Conservation (phyloP, 2,888 invertebrate genomes). For the Flexamia atlantica region DNA sequence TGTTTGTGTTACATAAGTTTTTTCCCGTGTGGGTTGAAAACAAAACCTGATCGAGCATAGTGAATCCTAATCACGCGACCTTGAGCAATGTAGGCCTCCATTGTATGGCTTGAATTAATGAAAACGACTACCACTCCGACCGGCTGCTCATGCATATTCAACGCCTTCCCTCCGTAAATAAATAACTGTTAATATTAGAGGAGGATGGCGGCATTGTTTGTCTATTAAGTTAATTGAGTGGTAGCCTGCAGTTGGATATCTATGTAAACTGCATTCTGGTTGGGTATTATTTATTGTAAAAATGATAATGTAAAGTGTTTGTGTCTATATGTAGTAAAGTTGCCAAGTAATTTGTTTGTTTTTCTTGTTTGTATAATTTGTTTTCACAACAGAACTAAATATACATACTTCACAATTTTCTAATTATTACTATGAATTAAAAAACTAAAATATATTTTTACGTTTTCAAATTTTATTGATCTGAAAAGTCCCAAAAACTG, state of each 20-base stretch:
- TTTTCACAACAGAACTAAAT: too few species aligned
- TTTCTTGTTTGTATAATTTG: not conserved
- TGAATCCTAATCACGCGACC: not conserved
- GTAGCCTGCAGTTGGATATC: not conserved
- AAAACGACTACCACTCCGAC: not conserved
- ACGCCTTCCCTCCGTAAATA: not conserved
- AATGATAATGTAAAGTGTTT: too few species aligned
- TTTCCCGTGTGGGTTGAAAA: not conserved
- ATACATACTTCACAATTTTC: too few species aligned
- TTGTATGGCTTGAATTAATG: slow-evolving; percentile 6
- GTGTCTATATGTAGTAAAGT: too few species aligned
- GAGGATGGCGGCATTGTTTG: not conserved
- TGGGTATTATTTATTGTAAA: too few species aligned
- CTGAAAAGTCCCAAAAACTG: too few species aligned
- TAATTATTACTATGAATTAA: too few species aligned
- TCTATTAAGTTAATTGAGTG: not conserved
- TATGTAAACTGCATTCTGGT: not conserved
- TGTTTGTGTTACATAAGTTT: not conserved
- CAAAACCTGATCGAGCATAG: not conserved
- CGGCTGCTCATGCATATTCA: slow-evolving; percentile 19
- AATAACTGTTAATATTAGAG: not conserved
- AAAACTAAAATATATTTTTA: too few species aligned
- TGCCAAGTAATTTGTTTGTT: not conserved
- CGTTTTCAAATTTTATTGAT: too few species aligned
- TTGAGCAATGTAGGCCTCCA: not conserved